Base-by-base conservation (phyloP, 35 echinoderm and acorn worm genomes). In the Chiridota heheva region DNA sequence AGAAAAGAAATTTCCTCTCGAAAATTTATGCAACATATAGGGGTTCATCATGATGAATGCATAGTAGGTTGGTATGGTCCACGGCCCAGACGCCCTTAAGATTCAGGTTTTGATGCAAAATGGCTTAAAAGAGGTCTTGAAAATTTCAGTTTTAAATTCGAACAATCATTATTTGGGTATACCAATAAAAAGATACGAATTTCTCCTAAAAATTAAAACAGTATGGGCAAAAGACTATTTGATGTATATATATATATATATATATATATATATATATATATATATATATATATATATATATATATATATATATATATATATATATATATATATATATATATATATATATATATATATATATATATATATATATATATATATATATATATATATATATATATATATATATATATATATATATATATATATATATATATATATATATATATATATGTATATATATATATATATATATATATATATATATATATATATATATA, bases 261-360 rank as follows among this genome's bases (percentile, higher is more conserved):
- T 53, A 53, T 53, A 53, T 53, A 53, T 53, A 53, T 53, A 53
- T 53, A 53, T 53, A 22, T 53, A 53, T 53, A 53, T 53, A 53
- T 53, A 53, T 53, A 13, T 13, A 13, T 13, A 53, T 22, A 53
- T 13, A 53, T 12, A 53, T 13, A 53, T 53, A 12, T 53, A 13
- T 13, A 53, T 12, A 22, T 22, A 22, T 13, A 22, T 12, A 53
- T 13, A 53, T 13, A 13, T 13, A 53, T 53, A 53, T 13, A 53
- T 12, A 53, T 13, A 22, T 53, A 13, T 12, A 53, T 22, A 13
- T 53, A 12, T 13, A 12, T 13, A 13, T 53, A 13, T 22, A 13
- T 53, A 12, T 13, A 12, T 22, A 13, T 53, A 12, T 13, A 22
- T 22, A 53, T 22, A 13, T 53, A 13, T 12, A 53, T 53, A 13